Evolutionary conservation across 2,797 vertebrate genomes (phyloP).

Genomic region (Semaprochilodus insignis): DNA sequence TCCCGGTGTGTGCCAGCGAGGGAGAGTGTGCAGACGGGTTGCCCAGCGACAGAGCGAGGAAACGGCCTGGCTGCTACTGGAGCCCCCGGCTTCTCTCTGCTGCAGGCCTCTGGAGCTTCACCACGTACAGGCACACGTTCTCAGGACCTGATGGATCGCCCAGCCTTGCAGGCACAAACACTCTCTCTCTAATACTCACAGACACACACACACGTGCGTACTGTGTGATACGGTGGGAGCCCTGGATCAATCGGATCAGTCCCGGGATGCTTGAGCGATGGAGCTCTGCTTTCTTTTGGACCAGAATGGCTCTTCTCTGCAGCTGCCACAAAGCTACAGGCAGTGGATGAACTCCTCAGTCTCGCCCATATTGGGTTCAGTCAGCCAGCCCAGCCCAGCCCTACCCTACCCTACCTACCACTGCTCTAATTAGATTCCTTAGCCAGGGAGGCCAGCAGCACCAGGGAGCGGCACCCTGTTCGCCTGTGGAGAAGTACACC

Average conservation of each 20-base stretch:
- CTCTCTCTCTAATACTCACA: constrained; percentile 29
- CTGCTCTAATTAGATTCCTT: constrained; percentile 70
- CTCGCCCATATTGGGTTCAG: constrained; percentile 34
- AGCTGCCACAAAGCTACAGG: constrained; percentile 31
- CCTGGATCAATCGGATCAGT: constrained; percentile 72
- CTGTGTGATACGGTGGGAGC: constrained; percentile 52
- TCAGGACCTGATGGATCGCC: constrained; percentile 62
- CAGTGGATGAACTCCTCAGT: constrained; percentile 33
- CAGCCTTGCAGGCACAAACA: constrained; percentile 59
- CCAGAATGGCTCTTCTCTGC: constrained; percentile 58
- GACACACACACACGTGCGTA: constrained; percentile 32
- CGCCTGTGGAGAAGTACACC: constrained; percentile 29
- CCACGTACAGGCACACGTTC: constrained; percentile 48
- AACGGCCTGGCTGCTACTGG: constrained; percentile 64
- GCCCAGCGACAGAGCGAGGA: constrained; percentile 64
- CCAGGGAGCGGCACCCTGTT: constrained; percentile 49
- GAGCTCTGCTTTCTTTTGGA: constrained; percentile 59
- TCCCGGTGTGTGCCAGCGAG: constrained; percentile 66
- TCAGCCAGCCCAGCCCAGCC: constrained; percentile 45
- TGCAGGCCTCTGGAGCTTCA: constrained; percentile 47
- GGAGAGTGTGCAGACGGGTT: constrained; percentile 50
- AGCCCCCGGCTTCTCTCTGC: constrained; percentile 65
- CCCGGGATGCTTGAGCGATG: constrained; percentile 63
- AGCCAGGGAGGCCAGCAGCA: constrained; percentile 55
- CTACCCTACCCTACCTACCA: constrained; percentile 41